A percentile compares a stretch with the other conserved stretches of the same genome.
Conservation (phyloP, 2,113 vertebrate genomes). For the Toxostoma redivivum region DNA sequence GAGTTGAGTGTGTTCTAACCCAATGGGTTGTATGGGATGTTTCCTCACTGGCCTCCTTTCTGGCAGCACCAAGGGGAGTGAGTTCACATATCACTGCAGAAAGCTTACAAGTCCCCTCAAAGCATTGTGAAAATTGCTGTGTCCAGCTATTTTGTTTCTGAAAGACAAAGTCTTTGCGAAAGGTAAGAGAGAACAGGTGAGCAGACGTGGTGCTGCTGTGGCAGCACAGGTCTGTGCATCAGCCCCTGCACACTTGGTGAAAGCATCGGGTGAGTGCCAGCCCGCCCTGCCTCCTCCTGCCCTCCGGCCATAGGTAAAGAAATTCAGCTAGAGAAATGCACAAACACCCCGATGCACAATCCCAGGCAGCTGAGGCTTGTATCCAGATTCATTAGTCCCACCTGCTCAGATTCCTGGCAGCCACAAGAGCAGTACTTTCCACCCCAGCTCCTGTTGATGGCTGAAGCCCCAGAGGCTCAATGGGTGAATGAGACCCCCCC, state of each 20-base stretch:
- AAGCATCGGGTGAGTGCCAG: accelerated
- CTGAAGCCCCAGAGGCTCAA: background rate
- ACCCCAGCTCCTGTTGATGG: background rate
- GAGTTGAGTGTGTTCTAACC: background rate
- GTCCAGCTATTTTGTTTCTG: background rate
- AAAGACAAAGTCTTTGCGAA: background rate
- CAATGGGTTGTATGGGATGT: background rate
- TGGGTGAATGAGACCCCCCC: background rate
- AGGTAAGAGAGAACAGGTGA: background rate
- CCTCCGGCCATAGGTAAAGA: background rate
- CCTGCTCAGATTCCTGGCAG: background rate
- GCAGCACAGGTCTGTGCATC: background rate
- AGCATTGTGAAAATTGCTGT: background rate
- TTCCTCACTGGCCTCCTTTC: conserved; percentile 14
- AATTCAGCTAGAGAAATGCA: background rate
- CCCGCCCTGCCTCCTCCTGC: background rate
- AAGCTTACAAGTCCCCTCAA: background rate
- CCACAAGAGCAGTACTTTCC: background rate
- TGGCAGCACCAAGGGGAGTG: background rate
- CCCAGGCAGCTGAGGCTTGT: background rate
- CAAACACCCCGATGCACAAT: background rate
- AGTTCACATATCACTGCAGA: conserved; percentile 1
- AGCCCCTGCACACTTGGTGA: background rate
- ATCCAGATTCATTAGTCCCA: background rate
- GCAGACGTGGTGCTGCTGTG: background rate